Evolutionary conservation across 2,888 invertebrate genomes (phyloP).

Genomic region (Ommatoiulus sabulosus): DNA sequence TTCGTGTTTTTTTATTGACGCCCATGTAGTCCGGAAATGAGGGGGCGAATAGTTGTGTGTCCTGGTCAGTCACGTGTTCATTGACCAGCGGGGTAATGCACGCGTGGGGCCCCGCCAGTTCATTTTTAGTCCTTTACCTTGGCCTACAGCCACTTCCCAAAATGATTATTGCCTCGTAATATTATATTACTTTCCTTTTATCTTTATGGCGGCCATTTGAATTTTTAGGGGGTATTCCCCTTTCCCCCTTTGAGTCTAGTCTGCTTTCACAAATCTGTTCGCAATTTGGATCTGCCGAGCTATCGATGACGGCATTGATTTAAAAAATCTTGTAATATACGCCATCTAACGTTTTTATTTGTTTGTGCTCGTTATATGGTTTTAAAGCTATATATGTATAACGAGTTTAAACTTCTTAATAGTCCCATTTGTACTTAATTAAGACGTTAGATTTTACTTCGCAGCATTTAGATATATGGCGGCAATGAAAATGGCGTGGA

Average conservation of each 20-base stretch:
- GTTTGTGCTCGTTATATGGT: neutral
- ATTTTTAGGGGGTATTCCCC: constrained; percentile 29
- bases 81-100: constrained; percentile 38
- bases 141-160: constrained; percentile 51
- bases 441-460: neutral
- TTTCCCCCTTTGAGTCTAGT: constrained; percentile 20
- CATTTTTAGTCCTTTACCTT: constrained; percentile 26
- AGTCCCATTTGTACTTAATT: constrained; percentile 1
- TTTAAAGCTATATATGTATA: neutral
- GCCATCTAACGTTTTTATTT: neutral
- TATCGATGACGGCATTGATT: neutral
- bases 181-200: constrained; percentile 57
- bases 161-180: constrained; percentile 55
- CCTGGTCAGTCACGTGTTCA: constrained; percentile 14
- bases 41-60: neutral
- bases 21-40: neutral
- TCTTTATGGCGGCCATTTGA: constrained; percentile 54
- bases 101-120: constrained; percentile 1
- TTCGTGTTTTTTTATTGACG: constrained; percentile 4
- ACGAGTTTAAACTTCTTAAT: no score
- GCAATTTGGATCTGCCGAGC: neutral
- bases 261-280: constrained; percentile 40
- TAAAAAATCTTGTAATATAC: neutral
- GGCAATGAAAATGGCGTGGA: constrained; percentile 24
- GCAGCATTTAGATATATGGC: neutral